Evolutionary conservation across 2,888 invertebrate genomes (phyloP), one percentile per base, ranked within the genome.

Genomic region (Sisyra nigra): DNA sequence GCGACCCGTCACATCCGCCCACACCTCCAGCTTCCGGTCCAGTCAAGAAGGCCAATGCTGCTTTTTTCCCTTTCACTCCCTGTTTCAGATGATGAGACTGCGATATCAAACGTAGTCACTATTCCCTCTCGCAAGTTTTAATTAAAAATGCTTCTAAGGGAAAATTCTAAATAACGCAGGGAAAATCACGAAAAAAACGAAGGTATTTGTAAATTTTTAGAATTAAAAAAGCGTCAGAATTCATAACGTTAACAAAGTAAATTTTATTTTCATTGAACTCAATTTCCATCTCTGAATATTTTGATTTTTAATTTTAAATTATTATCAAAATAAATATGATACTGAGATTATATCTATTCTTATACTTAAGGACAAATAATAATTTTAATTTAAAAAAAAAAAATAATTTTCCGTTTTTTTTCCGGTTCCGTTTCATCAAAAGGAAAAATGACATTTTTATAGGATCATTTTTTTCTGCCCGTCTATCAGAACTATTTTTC

Each of bases 71-170:
- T 24, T 24, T 24, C 3, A 24, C 24, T 24, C 24, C 24, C 24
- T 24, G 24, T 24, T 24, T 24, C 24, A 5, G 24, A 24, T 24
- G 24, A 24, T 24, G 24, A 24, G 24, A 24, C 24, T 24, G 24
- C 24, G 24, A 24, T 24, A 24, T 24, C 24, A 24, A 24, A 24
- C 24, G 24, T 24, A 24, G n/a, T n/a, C 24, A 24, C 24, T 24
- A 24, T 24, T 24, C 11, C 11, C 34, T 14, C 15, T 9, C 34
- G 15, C 34, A 14, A 37, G 8, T 37, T 37, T 37, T 37, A 37
- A 37, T 37, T 37, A 37, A 37, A 37, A 37, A 37, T 37, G 17
- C n/a, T 37, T 37, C 14, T 15, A 18, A 15, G 37, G 37, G 37
- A 4, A 37, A 37, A 37, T 17, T 37, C 37, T 37, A 37, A 37